Conservation (phyloP, 1,140 invertebrate species). For the Bombyx mandarina region DNA sequence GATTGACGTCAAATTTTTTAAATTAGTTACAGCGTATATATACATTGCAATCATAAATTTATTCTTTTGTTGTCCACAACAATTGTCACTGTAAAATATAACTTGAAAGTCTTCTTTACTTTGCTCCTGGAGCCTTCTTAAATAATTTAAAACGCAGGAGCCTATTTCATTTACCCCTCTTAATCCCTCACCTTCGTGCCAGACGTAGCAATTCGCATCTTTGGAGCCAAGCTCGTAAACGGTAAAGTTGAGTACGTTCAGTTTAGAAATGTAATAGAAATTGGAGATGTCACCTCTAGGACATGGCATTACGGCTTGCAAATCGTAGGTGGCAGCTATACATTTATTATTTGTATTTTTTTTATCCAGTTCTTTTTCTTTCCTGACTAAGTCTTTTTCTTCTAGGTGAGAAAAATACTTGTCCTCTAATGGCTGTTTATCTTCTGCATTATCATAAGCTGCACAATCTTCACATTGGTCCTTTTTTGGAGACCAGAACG, state of each 20-base stretch:
- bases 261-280: neutral
- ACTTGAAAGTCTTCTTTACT: constrained; percentile 23
- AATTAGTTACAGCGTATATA: constrained; percentile 1
- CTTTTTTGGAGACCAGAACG: constrained; percentile 1
- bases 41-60: constrained; percentile 31
- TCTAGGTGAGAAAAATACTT: neutral
- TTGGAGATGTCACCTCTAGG: too few relatives aligned
- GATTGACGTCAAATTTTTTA: constrained; percentile 29
- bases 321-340: too few relatives aligned
- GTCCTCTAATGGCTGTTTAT: too few relatives aligned
- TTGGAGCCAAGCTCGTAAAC: neutral
- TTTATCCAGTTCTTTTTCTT: too few relatives aligned
- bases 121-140: constrained; percentile 15
- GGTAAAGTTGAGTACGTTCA: neutral
- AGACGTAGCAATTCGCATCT: neutral
- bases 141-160: constrained; percentile 30
- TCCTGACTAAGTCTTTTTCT: neutral
- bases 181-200: constrained; percentile 17
- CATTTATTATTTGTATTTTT: too few relatives aligned
- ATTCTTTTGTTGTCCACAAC: constrained; percentile 49
- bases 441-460: too few relatives aligned
- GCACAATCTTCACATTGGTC: too few relatives aligned
- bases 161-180: constrained; percentile 22
- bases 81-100: constrained; percentile 50
- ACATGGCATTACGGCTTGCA: too few relatives aligned